These are phyloP conservation scores for Labeo rohita DNA, from an alignment of 2,113 vertebrate species.

Conservation along the genomic window DNA sequence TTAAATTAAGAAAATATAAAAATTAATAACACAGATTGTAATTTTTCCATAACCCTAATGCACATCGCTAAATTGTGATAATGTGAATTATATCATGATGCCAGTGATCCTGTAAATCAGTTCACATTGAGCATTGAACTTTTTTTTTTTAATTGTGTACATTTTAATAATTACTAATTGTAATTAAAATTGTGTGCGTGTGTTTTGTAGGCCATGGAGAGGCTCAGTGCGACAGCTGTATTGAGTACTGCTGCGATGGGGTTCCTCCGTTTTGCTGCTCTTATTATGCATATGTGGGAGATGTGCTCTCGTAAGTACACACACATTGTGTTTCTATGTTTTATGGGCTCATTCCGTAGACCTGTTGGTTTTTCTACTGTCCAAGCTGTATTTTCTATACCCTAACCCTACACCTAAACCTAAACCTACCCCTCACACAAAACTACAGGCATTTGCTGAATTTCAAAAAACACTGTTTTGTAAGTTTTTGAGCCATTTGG, in stretches of 20 bases:
- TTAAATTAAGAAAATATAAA: too few species aligned
- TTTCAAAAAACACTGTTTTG: not conserved
- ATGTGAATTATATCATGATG: not conserved
- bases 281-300: slow-evolving; percentile 93
- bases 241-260: slow-evolving; percentile 90
- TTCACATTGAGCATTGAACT: not conserved
- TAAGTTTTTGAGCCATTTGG: too few species aligned
- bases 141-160: too few species aligned
- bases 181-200: not conserved
- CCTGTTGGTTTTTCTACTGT: not conserved
- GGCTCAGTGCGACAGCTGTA: slow-evolving; percentile 85
- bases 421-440: not conserved
- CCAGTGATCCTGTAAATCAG: not conserved
- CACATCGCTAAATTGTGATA: not conserved
- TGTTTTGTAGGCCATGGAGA: slow-evolving; percentile 73
- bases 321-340: not conserved
- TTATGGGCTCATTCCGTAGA: too few species aligned
- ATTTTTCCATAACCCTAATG: not conserved
- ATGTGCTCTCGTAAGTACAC: slow-evolving; percentile 89
- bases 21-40: not conserved
- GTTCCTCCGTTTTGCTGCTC: slow-evolving; percentile 90
- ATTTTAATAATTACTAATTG: too few species aligned
- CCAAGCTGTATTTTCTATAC: not conserved
- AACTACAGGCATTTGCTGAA: not conserved
- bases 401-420: too few species aligned